These are phyloP conservation scores for Parasteatoda tepidariorum DNA, from an alignment of 1,140 invertebrate species.

Conservation along the genomic window DNA sequence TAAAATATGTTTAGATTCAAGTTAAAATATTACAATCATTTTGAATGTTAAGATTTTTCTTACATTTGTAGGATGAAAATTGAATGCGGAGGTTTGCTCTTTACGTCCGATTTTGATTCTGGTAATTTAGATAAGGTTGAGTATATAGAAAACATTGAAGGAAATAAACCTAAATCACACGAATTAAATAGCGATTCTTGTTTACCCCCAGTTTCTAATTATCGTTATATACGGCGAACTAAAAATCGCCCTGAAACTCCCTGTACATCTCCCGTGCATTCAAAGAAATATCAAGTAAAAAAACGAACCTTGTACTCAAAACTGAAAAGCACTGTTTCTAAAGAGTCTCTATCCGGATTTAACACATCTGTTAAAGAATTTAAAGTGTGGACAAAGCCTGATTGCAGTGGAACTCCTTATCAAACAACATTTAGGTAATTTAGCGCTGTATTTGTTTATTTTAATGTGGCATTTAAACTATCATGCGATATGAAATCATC, in stretches of 20 bases:
- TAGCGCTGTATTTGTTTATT: too few species aligned
- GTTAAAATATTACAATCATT: too few species aligned
- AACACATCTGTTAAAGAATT: conserved; percentile 74
- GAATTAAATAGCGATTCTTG: conserved; percentile 35
- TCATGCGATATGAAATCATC: too few species aligned
- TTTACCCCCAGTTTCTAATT: conserved; percentile 33
- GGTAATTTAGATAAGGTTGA: conserved; percentile 86
- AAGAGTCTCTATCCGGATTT: conserved; percentile 5
- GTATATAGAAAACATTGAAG: conserved; percentile 63
- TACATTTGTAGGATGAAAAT: conserved; percentile 58
- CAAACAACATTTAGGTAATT: conserved; percentile 81
- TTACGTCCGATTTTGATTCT: conserved; percentile 87
- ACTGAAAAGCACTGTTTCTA: conserved; percentile 72
- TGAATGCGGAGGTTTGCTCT: conserved; percentile 73
- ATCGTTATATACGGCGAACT: background rate
- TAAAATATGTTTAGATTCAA: too few species aligned
- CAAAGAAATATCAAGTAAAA: conserved; percentile 65
- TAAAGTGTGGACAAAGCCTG: conserved; percentile 90
- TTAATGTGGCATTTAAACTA: too few species aligned
- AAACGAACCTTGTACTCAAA: conserved; percentile 65
- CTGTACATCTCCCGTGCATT: conserved; percentile 55
- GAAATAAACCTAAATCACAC: conserved; percentile 17
- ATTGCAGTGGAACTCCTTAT: conserved; percentile 87
- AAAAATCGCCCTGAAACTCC: conserved; percentile 10
- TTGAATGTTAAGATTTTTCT: too few species aligned